These are phyloP conservation scores for Cremastinae sp. DNA, from an alignment of 2,888 invertebrate species.

Conservation along the genomic window DNA sequence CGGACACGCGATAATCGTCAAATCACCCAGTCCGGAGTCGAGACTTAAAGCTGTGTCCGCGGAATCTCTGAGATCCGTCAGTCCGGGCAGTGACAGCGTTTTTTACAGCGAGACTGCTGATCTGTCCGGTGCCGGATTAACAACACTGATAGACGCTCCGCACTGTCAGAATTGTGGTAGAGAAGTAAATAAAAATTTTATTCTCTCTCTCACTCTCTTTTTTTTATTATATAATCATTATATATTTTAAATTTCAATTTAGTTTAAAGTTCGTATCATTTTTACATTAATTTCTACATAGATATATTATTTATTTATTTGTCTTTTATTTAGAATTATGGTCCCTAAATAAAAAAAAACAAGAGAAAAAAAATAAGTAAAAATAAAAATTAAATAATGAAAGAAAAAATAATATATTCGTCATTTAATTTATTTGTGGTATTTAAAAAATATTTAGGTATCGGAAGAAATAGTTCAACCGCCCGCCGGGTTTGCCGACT, in stretches of 20 bases:
- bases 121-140: slow-evolving; percentile 76
- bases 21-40: slow-evolving; percentile 81
- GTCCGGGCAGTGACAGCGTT: slow-evolving; percentile 94
- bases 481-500: slow-evolving; percentile 94
- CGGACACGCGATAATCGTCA: slow-evolving; percentile 72
- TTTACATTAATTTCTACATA: too few species aligned
- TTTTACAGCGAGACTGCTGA: slow-evolving; percentile 92
- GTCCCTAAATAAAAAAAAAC: too few species aligned
- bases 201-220: too few species aligned
- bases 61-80: slow-evolving; percentile 93
- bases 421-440: not conserved
- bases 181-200: slow-evolving; percentile 83
- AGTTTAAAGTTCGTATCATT: too few species aligned
- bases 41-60: slow-evolving; percentile 91
- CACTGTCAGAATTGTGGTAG: slow-evolving; percentile 93
- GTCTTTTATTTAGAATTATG: too few species aligned
- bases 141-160: slow-evolving; percentile 76
- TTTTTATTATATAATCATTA: too few species aligned
- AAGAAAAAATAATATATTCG: not conserved
- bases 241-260: too few species aligned
- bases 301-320: too few species aligned
- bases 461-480: slow-evolving; percentile 90
- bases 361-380: not conserved
- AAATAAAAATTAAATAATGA: not conserved
- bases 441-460: slow-evolving; percentile 67